These are phyloP conservation scores for Papilio helenus DNA, from an alignment of 1,140 invertebrate species.

Conservation along the genomic window DNA sequence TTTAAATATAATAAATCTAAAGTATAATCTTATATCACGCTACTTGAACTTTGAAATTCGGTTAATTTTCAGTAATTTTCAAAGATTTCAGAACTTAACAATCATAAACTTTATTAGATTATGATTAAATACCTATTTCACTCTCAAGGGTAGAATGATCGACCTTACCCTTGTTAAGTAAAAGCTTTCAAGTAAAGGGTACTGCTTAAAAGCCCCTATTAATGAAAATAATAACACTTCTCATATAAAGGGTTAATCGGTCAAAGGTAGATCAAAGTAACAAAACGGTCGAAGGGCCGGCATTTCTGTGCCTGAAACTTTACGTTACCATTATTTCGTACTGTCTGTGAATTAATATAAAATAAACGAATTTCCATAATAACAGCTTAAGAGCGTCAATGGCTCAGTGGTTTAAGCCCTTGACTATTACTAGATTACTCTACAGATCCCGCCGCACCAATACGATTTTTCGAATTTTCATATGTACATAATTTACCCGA, in stretches of 20 bases:
- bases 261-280: slow-evolving; percentile 4
- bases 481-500: no score
- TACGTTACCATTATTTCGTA: not conserved
- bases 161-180: not conserved
- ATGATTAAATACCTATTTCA: not conserved
- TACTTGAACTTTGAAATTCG: not conserved
- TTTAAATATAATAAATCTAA: no score
- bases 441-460: no score
- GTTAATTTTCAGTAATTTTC: not conserved
- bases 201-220: not conserved
- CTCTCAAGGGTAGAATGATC: not conserved
- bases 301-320: not conserved
- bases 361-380: no score
- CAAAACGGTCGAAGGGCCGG: not conserved
- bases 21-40: not conserved
- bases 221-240: slow-evolving; percentile 13
- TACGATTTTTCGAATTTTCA: no score
- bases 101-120: not conserved
- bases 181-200: slow-evolving; percentile 1
- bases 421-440: no score
- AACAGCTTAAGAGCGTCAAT: no score
- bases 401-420: no score
- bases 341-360: not conserved
- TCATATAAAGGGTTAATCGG: not conserved
- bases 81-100: not conserved